Percentiles rank a stretch among this genome's conserved stretches.
Evolutionary conservation across 1,140 invertebrate genomes (phyloP).

Genomic region (Cherax quadricarinatus): DNA sequence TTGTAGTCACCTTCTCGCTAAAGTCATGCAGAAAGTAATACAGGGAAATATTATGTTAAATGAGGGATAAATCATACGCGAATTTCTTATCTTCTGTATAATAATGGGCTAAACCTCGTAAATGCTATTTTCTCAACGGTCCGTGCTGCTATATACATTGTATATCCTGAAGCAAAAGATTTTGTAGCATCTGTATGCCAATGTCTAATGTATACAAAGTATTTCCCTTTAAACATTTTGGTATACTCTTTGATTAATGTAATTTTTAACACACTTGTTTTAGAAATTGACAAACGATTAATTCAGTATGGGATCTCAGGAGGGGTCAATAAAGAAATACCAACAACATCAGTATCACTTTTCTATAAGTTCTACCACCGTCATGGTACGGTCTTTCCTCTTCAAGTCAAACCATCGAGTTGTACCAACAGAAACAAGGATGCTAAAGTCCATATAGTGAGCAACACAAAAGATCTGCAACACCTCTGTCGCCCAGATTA

Average conservation of each 20-base stretch:
- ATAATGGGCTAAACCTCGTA: neutral
- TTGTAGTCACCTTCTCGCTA: neutral
- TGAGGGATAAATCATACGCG: neutral
- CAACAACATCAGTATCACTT: neutral
- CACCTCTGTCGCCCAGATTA: neutral
- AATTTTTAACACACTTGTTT: neutral
- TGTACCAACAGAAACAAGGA: neutral
- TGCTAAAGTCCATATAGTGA: neutral
- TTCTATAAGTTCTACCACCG: neutral
- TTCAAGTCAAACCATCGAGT: neutral
- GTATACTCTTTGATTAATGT: neutral
- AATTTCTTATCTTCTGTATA: neutral
- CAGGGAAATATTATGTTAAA: neutral
- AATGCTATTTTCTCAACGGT: too few species aligned
- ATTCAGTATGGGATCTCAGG: neutral
- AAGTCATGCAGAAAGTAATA: neutral
- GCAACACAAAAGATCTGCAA: neutral
- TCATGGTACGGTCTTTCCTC: neutral
- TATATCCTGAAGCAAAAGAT: neutral
- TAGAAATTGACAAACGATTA: neutral
- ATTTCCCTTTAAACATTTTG: neutral
- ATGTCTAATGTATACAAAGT: neutral
- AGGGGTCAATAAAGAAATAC: neutral
- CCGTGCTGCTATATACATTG: neutral
- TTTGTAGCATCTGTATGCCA: neutral